phyloP scores from a whole-genome alignment of 2,888 invertebrate genomes.

The Drosophila mulleri region DNA sequence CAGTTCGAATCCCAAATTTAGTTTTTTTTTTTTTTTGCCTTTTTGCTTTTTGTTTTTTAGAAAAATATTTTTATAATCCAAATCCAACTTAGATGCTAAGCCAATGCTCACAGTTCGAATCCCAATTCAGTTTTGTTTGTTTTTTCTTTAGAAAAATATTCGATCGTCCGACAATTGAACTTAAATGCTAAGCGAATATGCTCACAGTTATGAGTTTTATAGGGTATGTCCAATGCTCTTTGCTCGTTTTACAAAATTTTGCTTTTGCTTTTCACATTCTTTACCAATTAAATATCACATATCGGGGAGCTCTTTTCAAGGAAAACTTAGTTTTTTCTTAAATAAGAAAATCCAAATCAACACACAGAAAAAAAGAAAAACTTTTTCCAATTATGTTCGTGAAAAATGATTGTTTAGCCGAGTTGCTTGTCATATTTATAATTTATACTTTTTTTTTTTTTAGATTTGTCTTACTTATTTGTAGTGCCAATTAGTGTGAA shows the following conservation, averaged over 20 bases:
- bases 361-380: conserved; percentile 26
- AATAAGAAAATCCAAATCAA: conserved; percentile 64
- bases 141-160: conserved; percentile 55
- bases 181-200: conserved; percentile 74
- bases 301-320: conserved; percentile 83
- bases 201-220: conserved; percentile 80
- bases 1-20: conserved; percentile 50
- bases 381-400: conserved; percentile 45
- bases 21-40: not conserved
- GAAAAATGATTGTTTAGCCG: conserved; percentile 66
- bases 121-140: conserved; percentile 32
- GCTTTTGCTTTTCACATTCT: conserved; percentile 31
- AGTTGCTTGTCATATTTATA: conserved; percentile 10
- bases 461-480: conserved; percentile 40
- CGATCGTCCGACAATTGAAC: conserved; percentile 48
- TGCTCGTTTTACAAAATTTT: conserved; percentile 43
- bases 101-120: conserved; percentile 74
- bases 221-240: conserved; percentile 39
- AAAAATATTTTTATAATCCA: conserved; percentile 56
- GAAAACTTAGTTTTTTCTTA: conserved; percentile 56
- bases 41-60: conserved; percentile 24
- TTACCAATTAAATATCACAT: conserved; percentile 82
- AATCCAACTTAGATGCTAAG: conserved; percentile 69
- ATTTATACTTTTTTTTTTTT: conserved; percentile 9
- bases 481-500: conserved; percentile 61